Base-by-base conservation (phyloP, 2,888 invertebrate species). In the Aspidiotus destructor region DNA sequence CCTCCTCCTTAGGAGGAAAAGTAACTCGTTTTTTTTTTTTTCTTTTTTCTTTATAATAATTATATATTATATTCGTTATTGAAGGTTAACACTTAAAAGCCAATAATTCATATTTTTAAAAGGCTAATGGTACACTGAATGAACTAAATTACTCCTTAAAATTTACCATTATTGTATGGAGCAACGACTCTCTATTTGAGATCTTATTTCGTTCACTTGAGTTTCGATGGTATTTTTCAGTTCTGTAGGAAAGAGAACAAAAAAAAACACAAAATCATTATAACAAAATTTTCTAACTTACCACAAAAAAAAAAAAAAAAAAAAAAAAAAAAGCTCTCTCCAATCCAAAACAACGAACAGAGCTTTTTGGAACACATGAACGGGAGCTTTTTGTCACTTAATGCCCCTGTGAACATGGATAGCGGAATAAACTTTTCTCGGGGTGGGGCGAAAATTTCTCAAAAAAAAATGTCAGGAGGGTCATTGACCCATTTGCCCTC, bases 211-310 rank as follows among this genome's bases (percentile, higher is more conserved):
- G 81, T 88, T 93, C 83, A 94, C 92, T 86, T 93, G 93, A 80
- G 92, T 89, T 84, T 94, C 93, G 85, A 94, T 88, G 82, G 92
- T 89, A 83, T 94, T 93, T 86, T 93, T 94, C 85, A 94, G 82
- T 84, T 93, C 94, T 94, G 89, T 75, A 89, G 88, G 15, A 7
- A 77, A 76, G 78, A 76, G 71, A 72, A 67, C 74, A 74, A 75
- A 73, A 71, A 73, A 57, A 65, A 42, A 54, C 17, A 58, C 10
- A 13, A 13, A 11, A 13, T 17, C 28, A 58, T 58, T 58, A 9
- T 16, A 17, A 58, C 17, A 3, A 16, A 8, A 16, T 41, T 28
- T 28, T 1, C 5, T 3, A 28, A 28, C 28, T 28, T 28, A 28
- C n/a, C n/a, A n/a, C n/a, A n/a, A n/a, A n/a, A n/a, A n/a, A n/a